These are phyloP conservation scores for Cottus gobio DNA, from an alignment of 2,113 vertebrate genomes.

Conservation along the genomic window DNA sequence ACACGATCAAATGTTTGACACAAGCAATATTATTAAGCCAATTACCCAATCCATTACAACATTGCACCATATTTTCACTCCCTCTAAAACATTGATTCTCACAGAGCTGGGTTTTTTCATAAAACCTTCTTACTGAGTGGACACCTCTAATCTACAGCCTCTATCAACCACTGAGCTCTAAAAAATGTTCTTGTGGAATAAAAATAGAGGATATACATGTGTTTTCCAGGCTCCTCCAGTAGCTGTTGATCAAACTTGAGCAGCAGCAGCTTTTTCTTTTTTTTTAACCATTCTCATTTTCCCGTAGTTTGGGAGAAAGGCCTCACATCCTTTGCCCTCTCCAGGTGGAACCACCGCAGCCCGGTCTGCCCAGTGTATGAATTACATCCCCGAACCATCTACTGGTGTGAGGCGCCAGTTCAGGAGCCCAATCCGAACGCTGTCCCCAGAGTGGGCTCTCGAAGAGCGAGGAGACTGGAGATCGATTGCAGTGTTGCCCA, in stretches of 20 bases:
- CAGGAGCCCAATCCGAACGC: constrained; percentile 38
- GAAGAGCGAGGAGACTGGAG: constrained; percentile 37
- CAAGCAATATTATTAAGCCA: constrained; percentile 23
- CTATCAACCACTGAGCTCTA: constrained; percentile 20
- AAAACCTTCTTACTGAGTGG: constrained; percentile 1
- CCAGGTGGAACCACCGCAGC: constrained; percentile 55
- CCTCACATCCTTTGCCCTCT: constrained; percentile 34
- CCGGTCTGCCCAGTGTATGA: constrained; percentile 43
- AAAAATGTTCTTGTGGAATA: constrained; percentile 19
- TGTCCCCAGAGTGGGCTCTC: constrained; percentile 25
- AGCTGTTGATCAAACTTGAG: constrained; percentile 27
- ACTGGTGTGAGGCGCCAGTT: constrained; percentile 32
- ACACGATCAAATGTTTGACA: constrained; percentile 23
- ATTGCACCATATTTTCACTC: constrained; percentile 3
- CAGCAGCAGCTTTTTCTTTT: constrained; percentile 36
- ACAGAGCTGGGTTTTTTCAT: constrained; percentile 25
- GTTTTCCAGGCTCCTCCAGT: constrained; percentile 18
- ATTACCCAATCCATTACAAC: constrained; percentile 19
- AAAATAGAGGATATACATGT: constrained; percentile 27
- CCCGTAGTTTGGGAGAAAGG: constrained; percentile 32
- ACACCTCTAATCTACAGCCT: constrained; percentile 32
- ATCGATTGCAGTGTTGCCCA: constrained; percentile 63
- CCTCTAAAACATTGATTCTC: constrained; percentile 27
- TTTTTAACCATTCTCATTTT: constrained; percentile 42
- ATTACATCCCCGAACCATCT: constrained; percentile 62